These are phyloP conservation scores for Octopus sinensis DNA, from an alignment of 1,140 invertebrate species.

Conservation along the genomic window DNA sequence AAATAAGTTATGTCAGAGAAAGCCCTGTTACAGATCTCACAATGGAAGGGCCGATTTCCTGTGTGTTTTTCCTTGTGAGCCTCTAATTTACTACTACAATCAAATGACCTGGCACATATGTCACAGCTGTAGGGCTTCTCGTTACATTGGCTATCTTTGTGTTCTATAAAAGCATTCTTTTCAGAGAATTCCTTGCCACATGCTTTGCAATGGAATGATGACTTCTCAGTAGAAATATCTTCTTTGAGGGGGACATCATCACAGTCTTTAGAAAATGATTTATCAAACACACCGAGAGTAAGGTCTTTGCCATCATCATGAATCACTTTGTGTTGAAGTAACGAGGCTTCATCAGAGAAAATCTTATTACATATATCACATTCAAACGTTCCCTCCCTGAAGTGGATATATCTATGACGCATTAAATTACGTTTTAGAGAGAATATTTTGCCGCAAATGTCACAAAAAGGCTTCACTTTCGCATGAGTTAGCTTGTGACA, in stretches of 20 bases:
- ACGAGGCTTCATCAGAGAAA: too few relatives aligned
- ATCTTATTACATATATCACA: too few relatives aligned
- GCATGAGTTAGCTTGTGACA: too few relatives aligned
- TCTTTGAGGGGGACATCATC: slow-evolving; percentile 18
- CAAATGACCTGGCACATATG: slow-evolving; percentile 21
- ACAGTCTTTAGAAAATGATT: slow-evolving; percentile 16
- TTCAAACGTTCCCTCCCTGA: too few relatives aligned
- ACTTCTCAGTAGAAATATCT: slow-evolving; percentile 18
- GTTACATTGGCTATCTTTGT: slow-evolving; percentile 15
- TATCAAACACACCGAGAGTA: slow-evolving; percentile 19
- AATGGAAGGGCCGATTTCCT: slow-evolving; percentile 21
- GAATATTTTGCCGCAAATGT: too few relatives aligned
- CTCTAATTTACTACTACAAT: slow-evolving; percentile 12
- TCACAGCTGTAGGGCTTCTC: slow-evolving; percentile 20
- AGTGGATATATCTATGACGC: too few relatives aligned
- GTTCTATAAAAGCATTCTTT: slow-evolving; percentile 9
- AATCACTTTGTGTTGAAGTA: slow-evolving; percentile 17
- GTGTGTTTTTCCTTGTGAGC: slow-evolving; percentile 20
- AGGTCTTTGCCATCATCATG: slow-evolving; percentile 19
- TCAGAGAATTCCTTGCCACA: slow-evolving; percentile 22
- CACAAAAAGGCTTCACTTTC: too few relatives aligned
- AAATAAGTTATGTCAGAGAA: slow-evolving; percentile 18
- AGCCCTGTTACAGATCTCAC: slow-evolving; percentile 22
- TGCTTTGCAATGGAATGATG: slow-evolving; percentile 21
- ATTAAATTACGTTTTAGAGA: too few relatives aligned